phyloP scores from a whole-genome alignment of 1,140 invertebrate genomes.

The Harpegnathos saltator region DNA sequence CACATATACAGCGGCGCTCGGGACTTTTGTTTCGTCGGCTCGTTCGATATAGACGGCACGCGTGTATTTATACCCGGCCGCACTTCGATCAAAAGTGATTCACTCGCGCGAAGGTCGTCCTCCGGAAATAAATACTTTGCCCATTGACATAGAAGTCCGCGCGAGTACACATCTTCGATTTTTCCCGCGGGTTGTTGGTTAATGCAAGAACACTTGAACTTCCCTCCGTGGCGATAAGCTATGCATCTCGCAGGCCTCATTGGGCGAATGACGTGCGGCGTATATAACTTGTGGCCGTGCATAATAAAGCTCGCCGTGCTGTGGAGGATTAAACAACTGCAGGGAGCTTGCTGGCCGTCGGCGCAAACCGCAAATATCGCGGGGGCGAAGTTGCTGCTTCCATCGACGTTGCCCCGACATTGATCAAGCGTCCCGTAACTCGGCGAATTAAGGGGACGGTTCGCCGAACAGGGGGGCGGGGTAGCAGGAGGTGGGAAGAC shows the following conservation, averaged over 20 bases:
- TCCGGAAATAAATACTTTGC: constrained; percentile 38
- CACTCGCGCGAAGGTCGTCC: constrained; percentile 55
- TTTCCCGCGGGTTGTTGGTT: constrained; percentile 6
- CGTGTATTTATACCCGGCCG: constrained; percentile 10
- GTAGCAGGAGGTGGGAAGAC: too few relatives aligned
- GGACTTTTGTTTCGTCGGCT: too few relatives aligned
- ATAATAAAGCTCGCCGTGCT: not conserved
- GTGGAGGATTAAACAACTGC: not conserved
- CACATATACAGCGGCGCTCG: too few relatives aligned
- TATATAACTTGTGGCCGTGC: not conserved
- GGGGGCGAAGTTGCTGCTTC: not conserved
- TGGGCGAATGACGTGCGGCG: not conserved
- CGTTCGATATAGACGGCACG: constrained; percentile 23
- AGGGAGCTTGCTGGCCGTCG: not conserved
- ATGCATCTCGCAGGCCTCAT: constrained; percentile 4
- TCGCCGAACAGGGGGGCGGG: too few relatives aligned
- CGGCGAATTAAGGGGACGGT: constrained; percentile 16
- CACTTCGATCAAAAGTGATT: constrained; percentile 60
- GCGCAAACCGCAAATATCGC: constrained; percentile 5
- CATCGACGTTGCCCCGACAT: not conserved
- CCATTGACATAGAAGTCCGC: constrained; percentile 15
- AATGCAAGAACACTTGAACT: constrained; percentile 54
- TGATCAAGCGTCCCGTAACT: constrained; percentile 14
- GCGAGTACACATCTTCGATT: constrained; percentile 53
- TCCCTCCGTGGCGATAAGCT: not conserved